Evolutionary conservation across 1,140 invertebrate species (phyloP).

Genomic region (Melipona quadrifasciata): DNA sequence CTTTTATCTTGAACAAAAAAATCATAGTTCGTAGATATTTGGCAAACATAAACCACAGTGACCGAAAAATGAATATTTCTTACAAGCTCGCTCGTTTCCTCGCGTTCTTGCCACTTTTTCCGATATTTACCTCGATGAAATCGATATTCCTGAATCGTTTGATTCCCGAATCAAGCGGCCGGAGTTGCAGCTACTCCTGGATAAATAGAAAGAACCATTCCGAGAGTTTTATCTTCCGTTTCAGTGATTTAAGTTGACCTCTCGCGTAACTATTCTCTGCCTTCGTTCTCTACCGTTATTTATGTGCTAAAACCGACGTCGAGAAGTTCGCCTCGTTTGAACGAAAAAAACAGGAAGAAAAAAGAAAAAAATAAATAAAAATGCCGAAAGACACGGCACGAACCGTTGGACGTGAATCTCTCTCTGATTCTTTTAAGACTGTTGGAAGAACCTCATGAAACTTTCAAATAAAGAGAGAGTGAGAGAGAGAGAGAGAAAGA

Average conservation of each 20-base stretch:
- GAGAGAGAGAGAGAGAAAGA: too few relatives aligned
- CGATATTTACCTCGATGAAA: neutral
- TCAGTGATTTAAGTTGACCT: slow-evolving; percentile 1
- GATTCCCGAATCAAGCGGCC: neutral
- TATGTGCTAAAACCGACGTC: neutral
- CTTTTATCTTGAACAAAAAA: neutral
- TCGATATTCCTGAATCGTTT: neutral
- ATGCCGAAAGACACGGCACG: too few relatives aligned
- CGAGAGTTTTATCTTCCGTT: neutral
- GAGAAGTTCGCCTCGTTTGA: neutral
- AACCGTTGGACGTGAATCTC: too few relatives aligned
- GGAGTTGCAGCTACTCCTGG: too few relatives aligned
- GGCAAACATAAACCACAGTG: neutral
- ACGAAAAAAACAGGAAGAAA: too few relatives aligned
- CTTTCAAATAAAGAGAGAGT: neutral
- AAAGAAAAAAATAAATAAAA: neutral
- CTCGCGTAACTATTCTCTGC: neutral
- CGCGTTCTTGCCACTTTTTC: neutral
- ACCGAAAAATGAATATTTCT: neutral
- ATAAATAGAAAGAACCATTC: slow-evolving; percentile 12
- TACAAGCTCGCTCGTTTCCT: neutral
- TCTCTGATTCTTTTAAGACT: neutral
- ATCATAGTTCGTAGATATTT: neutral
- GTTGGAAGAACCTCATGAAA: neutral
- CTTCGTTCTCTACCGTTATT: neutral